phyloP scores from a whole-genome alignment of 2,797 vertebrate genomes.

The Schizopygopsis malacanthus region DNA sequence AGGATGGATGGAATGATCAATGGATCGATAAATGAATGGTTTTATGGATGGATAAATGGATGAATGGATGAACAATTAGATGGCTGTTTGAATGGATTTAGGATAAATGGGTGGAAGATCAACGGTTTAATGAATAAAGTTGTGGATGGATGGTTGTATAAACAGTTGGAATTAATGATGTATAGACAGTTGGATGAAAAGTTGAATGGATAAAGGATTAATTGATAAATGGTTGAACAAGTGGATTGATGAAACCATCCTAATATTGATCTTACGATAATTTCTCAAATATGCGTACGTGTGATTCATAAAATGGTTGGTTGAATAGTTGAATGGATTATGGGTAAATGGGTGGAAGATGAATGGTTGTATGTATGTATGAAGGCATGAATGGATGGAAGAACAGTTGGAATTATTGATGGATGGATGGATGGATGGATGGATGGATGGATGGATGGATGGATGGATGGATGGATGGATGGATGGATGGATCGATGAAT shows the following conservation, averaged over 20 bases:
- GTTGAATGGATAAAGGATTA: neutral
- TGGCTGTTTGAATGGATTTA: neutral
- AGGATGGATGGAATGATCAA: neutral
- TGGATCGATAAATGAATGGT: neutral
- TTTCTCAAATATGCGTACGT: too few species aligned
- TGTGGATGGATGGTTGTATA: neutral
- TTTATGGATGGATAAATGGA: neutral
- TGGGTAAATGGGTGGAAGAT: neutral
- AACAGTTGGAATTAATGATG: neutral
- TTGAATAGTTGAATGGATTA: neutral
- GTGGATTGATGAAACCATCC: neutral
- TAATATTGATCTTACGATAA: too few species aligned
- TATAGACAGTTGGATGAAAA: accelerated
- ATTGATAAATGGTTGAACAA: neutral
- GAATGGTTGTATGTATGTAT: neutral
- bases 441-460: neutral
- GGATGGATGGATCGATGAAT: neutral
- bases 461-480: neutral
- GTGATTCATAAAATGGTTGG: too few species aligned
- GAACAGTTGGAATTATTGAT: neutral
- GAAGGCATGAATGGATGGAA: neutral
- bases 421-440: neutral
- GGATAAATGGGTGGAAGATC: neutral
- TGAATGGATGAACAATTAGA: neutral
- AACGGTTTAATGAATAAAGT: too few species aligned